A percentile compares a stretch with the other conserved stretches of the same genome.
These are phyloP conservation scores for Hiodon alosoides DNA, from an alignment of 2,113 vertebrate species.

Conservation along the genomic window DNA sequence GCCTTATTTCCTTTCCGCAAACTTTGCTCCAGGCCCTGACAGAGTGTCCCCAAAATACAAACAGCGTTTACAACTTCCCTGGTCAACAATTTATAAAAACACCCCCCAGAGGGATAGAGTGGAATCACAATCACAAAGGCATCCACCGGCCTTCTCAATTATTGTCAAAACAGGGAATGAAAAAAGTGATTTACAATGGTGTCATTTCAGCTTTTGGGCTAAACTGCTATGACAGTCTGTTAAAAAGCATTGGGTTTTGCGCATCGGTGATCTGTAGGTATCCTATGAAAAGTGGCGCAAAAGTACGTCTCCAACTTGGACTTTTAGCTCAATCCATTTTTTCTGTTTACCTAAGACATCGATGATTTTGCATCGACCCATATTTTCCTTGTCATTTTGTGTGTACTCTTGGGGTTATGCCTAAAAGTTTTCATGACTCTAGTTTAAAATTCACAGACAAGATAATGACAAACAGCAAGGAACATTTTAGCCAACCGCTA, in stretches of 20 bases:
- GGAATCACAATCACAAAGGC: background rate
- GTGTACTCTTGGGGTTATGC: background rate
- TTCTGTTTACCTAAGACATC: background rate
- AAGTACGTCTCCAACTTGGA: background rate
- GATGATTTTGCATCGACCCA: background rate
- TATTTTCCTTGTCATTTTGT: background rate
- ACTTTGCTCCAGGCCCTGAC: slow-evolving; percentile 21
- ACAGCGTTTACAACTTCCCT: slow-evolving; percentile 31
- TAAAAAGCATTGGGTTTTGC: too few species aligned
- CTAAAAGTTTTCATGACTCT: slow-evolving; percentile 7
- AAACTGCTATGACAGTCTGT: background rate
- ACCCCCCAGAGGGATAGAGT: too few species aligned
- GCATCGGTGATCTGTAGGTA: background rate
- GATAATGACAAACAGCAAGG: too few species aligned
- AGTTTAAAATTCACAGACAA: background rate
- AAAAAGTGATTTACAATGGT: background rate
- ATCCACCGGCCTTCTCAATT: background rate
- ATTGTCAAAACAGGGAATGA: background rate
- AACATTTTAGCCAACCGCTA: too few species aligned
- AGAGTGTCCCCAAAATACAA: slow-evolving; percentile 34
- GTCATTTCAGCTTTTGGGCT: background rate
- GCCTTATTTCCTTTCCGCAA: slow-evolving; percentile 23
- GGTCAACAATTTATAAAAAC: slow-evolving; percentile 35
- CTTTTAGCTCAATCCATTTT: background rate
- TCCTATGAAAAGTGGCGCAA: background rate